Evolutionary conservation across 2,888 invertebrate genomes (phyloP), one percentile per base, ranked within the genome.

Genomic region (Xanthorhoe spadicearia): DNA sequence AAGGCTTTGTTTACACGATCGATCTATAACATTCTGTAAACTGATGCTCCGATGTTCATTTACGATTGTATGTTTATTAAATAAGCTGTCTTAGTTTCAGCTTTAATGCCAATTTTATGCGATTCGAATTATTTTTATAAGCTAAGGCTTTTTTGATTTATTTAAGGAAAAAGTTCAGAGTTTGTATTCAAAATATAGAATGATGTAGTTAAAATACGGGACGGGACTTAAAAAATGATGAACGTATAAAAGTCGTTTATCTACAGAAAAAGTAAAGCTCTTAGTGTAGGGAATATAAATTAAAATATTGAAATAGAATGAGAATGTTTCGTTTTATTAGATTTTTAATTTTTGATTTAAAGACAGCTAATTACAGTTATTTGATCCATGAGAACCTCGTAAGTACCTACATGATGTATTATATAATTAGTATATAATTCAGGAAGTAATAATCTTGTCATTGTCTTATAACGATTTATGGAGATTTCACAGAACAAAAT

Each of bases 41-140:
- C 75, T 69, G 23, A 55, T 67, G 69, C 58, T 23, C 55, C 28
- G 61, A 72, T 75, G 70, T 69, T 66, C 75, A 73, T 76, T 74
- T 74, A 72, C 71, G 68, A 68, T 72, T 75, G 74, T 60, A 71
- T 81, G 79, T 81, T 81, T 81, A 78, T 74, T 56, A 75, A 80
- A 77, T 75, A 74, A 60, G 48, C 59, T 46, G 66, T 61, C 70
- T 69, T 56, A 15, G 51, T 65, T 53, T 57, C 69, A 57, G 52
- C 65, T 62, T 61, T 64, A 59, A 62, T 56, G 48, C 58, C 52
- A n/a, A 57, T 68, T 66, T 68, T 66, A 56, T 17, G 9, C 38
- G 13, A 13, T 43, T 43, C 1, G 43, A n/a, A 43, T 43, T 43
- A 43, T 43, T 43, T n/a, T 32, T 32, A 32, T 32, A 32, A 5